These are phyloP conservation scores for Agraylea sexmaculata DNA, from an alignment of 1,140 invertebrate species.

Conservation along the genomic window DNA sequence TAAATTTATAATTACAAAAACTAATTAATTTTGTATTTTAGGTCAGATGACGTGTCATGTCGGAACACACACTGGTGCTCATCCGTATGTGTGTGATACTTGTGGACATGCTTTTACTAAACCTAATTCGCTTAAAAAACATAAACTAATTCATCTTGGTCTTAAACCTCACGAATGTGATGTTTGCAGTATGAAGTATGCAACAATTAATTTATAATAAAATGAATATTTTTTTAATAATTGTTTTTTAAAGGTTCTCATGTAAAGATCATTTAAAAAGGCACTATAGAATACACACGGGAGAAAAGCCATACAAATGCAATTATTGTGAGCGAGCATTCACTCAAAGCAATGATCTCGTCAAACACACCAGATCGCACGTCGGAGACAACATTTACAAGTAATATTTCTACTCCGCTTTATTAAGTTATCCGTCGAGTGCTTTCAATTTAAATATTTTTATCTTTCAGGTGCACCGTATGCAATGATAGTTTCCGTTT, in stretches of 20 bases:
- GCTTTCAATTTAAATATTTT: constrained; percentile 4
- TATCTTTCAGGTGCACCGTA: constrained; percentile 25
- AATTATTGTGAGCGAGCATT: constrained; percentile 42
- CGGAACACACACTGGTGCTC: constrained; percentile 39
- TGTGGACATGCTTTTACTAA: constrained; percentile 60
- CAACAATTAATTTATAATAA: constrained; percentile 3
- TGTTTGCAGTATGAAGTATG: constrained; percentile 55
- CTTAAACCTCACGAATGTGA: constrained; percentile 76
- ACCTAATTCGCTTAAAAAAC: constrained; percentile 50
- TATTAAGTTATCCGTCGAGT: background rate
- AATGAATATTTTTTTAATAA: background rate
- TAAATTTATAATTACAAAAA: constrained; percentile 5
- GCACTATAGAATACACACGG: constrained; percentile 56
- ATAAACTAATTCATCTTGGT: constrained; percentile 53
- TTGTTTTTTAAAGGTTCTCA: constrained; percentile 27
- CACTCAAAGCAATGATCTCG: constrained; percentile 40
- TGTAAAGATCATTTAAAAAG: constrained; percentile 42
- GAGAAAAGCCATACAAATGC: constrained; percentile 58
- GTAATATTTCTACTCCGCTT: constrained; percentile 20
- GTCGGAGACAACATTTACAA: constrained; percentile 39
- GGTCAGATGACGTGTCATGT: constrained; percentile 44
- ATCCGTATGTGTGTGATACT: constrained; percentile 54
- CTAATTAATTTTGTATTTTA: constrained; percentile 18
- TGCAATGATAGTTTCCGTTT: constrained; percentile 32
- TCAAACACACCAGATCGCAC: constrained; percentile 37